Evolutionary conservation across 2,113 vertebrate genomes (phyloP), one percentile per base, ranked within the genome.

Genomic region (Pipra filicauda): DNA sequence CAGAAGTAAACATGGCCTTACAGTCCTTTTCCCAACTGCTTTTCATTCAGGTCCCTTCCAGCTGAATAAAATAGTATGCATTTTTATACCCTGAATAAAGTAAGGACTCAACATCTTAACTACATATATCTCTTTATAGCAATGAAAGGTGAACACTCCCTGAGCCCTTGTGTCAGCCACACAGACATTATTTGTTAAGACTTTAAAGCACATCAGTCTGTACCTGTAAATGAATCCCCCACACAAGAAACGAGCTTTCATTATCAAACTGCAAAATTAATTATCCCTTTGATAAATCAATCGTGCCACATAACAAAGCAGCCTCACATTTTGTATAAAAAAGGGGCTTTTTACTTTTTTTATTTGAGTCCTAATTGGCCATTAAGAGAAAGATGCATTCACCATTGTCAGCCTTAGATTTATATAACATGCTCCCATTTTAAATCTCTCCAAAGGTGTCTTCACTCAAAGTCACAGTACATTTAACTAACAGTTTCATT

Each of bases 401-500:
- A 81, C 30, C 37, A 88, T 86, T 95, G 59, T 66, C 16, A 30
- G 48, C 43, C 48, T 66, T 26, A 8, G 77, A 61, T 80, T 92
- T 69, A 66, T 80, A 71, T 8, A 70, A 64, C 62, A 13, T 24
- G 33, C n/a, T 79, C 70, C 65, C 18, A 7, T 72, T 72, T 89
- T 67, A 79, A 85, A 82, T 28, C 35, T n/a, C 66, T 70, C 77
- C 41, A 28, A 65, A 73, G 59, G 46, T 84, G 73, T 84, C 89
- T 93, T 95, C 96, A 49, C 59, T 97, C 96, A 96, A 39, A 41
- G 85, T 89, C 96, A 95, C 81, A 89, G 70, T 49, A 80, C 91
- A 62, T 94, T 97, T 95, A 96, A 94, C 91, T 94, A 95, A 96
- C 88, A 15, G 67, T 96, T 97, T 75, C 87, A 64, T 96, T 96